phyloP scores from a whole-genome alignment of 2,113 vertebrate species.

The Ibidorhyncha struthersii region DNA sequence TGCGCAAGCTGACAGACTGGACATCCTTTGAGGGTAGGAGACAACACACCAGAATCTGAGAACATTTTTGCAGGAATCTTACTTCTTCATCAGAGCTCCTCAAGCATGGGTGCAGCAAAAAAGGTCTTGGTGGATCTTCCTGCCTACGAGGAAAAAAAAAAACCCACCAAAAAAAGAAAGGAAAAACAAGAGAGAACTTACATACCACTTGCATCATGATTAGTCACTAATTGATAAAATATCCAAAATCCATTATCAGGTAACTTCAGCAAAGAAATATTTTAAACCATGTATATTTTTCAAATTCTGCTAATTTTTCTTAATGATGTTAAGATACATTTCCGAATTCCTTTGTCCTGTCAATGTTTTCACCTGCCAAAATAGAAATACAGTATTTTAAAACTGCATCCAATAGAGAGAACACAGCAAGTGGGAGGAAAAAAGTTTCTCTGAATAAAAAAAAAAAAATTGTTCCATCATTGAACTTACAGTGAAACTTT shows the following conservation, averaged over 20 bases:
- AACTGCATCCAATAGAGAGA: neutral
- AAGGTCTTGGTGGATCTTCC: conserved; percentile 87
- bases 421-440: neutral
- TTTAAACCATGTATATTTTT: neutral
- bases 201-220: neutral
- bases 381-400: neutral
- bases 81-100: conserved; percentile 87
- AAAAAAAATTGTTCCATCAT: neutral
- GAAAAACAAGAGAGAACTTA: neutral
- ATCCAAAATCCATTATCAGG: neutral
- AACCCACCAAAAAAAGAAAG: fast-evolving
- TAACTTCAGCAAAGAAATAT: neutral
- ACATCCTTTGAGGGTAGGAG: conserved; percentile 90
- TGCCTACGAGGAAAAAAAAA: conserved; percentile 71
- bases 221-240: neutral
- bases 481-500: neutral
- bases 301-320: neutral
- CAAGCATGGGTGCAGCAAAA: conserved; percentile 90
- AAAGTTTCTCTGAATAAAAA: neutral
- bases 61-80: conserved; percentile 89
- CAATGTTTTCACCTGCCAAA: neutral
- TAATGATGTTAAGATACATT: neutral
- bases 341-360: neutral
- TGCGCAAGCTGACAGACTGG: conserved; percentile 89
- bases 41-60: conserved; percentile 90